phyloP scores from a whole-genome alignment of 2,888 invertebrate species.

The Tetramorium bicarinatum region DNA sequence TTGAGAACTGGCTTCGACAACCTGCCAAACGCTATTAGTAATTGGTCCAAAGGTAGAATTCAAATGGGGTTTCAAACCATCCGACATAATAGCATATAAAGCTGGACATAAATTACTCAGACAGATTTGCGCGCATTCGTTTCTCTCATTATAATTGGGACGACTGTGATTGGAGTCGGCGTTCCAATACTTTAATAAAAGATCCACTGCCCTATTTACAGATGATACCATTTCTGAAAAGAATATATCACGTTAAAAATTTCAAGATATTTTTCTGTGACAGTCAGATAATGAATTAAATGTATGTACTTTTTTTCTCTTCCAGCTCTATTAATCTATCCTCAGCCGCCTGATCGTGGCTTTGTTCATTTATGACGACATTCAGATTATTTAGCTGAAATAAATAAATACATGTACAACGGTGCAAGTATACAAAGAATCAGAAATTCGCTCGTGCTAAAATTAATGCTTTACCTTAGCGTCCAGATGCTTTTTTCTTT shows the following conservation, averaged over 20 bases:
- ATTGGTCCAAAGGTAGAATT: conserved; percentile 95
- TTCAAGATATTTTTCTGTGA: conserved; percentile 8
- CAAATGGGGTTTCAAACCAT: conserved; percentile 93
- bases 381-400: conserved; percentile 72
- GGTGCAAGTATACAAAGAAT: neutral
- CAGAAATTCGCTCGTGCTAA: neutral
- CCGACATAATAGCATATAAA: conserved; percentile 93
- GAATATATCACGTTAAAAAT: conserved; percentile 9
- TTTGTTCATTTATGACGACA: conserved; percentile 63
- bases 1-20: conserved; percentile 95
- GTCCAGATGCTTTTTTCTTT: conserved; percentile 87
- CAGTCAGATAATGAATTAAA: conserved; percentile 13
- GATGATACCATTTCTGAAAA: conserved; percentile 90
- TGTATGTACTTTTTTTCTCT: conserved; percentile 87
- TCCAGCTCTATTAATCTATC: conserved; percentile 88
- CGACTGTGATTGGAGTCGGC: conserved; percentile 89
- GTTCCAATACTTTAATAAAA: conserved; percentile 90
- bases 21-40: conserved; percentile 95
- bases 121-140: conserved; percentile 91
- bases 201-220: conserved; percentile 92
- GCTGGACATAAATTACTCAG: conserved; percentile 94
- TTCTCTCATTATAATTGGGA: conserved; percentile 87
- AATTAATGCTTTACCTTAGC: conserved; percentile 83
- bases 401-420: neutral
- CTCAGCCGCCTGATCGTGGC: conserved; percentile 77